phyloP scores from a whole-genome alignment of 2,113 vertebrate genomes.

The Enhydra lutris region DNA sequence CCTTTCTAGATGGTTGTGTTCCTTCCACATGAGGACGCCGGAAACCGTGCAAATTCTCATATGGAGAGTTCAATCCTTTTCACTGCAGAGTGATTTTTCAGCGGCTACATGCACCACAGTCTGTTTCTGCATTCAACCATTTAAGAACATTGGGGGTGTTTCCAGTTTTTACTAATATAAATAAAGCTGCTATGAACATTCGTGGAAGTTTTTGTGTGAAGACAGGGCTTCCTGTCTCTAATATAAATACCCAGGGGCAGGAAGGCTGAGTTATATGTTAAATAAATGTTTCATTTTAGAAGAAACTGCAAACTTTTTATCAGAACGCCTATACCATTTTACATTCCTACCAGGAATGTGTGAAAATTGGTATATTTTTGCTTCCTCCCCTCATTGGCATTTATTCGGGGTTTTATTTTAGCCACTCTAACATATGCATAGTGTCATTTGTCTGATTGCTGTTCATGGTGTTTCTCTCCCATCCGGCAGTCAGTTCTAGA shows the following conservation, averaged over 20 bases:
- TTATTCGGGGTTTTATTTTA: not conserved
- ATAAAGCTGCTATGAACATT: not conserved
- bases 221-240: not conserved
- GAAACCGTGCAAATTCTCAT: not conserved
- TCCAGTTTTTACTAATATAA: not conserved
- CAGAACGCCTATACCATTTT: not conserved
- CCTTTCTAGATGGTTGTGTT: not conserved
- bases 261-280: not conserved
- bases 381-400: not conserved
- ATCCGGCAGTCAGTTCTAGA: not conserved
- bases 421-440: not conserved
- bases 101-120: not conserved
- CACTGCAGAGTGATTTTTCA: not conserved
- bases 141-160: not conserved
- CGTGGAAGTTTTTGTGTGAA: not conserved
- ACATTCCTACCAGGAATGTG: not conserved
- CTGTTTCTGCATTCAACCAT: not conserved
- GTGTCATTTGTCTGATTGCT: not conserved
- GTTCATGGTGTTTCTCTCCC: not conserved
- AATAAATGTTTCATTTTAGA: not conserved
- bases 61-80: not conserved
- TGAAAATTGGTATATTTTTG: not conserved
- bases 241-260: not conserved
- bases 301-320: not conserved
- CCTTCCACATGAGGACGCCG: not conserved